Evolutionary conservation across 2,113 vertebrate species (phyloP).

Genomic region (Mungos mungo): DNA sequence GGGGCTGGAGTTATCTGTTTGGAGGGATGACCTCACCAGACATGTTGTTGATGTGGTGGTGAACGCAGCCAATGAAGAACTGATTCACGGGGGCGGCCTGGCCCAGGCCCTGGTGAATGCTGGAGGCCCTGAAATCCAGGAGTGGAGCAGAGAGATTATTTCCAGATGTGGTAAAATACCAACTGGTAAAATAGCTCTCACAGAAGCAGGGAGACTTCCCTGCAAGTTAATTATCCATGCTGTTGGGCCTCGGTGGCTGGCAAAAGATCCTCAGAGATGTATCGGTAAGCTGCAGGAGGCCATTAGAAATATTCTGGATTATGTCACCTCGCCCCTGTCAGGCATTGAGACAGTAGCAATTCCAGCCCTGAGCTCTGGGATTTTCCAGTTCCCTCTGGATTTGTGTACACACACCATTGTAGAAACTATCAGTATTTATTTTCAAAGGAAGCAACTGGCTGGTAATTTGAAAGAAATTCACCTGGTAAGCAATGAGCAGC

Average conservation of each 20-base stretch:
- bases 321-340: rapidly evolving
- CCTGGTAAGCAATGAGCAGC: conserved; percentile 89
- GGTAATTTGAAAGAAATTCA: conserved; percentile 82
- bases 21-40: conserved; percentile 89
- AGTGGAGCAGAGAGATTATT: conserved; percentile 64
- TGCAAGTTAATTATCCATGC: conserved; percentile 89
- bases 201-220: conserved; percentile 83
- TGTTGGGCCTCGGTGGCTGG: conserved; percentile 85
- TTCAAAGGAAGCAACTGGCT: rapidly evolving
- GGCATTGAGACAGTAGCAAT: conserved; percentile 87
- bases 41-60: conserved; percentile 88
- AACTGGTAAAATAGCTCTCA: conserved; percentile 78
- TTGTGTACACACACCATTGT: conserved; percentile 88
- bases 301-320: conserved; percentile 78
- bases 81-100: conserved; percentile 86
- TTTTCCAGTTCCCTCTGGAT: conserved; percentile 88
- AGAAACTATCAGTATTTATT: conserved; percentile 36
- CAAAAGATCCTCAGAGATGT: rapidly evolving
- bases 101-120: conserved; percentile 85
- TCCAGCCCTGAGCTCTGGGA: conserved; percentile 93
- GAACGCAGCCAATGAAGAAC: conserved; percentile 89
- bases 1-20: conserved; percentile 86
- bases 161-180: rapidly evolving
- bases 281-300: neutral
- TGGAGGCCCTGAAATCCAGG: conserved; percentile 86